Evolutionary conservation across 2,888 invertebrate genomes (phyloP).

Genomic region (Catotricha subobsoleta): DNA sequence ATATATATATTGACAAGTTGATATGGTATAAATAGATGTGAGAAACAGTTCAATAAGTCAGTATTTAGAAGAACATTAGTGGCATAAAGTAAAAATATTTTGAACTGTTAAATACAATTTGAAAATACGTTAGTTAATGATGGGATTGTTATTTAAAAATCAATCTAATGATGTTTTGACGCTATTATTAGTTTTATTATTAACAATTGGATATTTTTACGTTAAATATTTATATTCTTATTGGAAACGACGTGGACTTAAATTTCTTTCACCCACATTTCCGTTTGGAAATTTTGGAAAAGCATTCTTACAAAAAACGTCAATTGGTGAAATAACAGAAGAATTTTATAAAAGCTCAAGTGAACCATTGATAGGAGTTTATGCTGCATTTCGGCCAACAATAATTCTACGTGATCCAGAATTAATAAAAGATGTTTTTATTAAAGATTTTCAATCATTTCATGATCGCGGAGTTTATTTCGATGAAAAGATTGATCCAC

Average conservation of each 20-base stretch:
- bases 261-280: constrained; percentile 34
- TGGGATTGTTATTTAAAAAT: too few species aligned
- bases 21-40: too few species aligned
- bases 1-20: too few species aligned
- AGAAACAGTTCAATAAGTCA: too few species aligned
- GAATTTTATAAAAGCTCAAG: constrained; percentile 30
- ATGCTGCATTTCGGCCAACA: constrained; percentile 36
- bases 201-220: too few species aligned
- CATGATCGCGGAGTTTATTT: constrained; percentile 37
- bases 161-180: too few species aligned
- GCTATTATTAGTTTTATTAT: too few species aligned
- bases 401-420: constrained; percentile 38
- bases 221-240: background rate
- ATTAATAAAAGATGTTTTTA: constrained; percentile 37
- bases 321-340: constrained; percentile 37
- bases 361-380: constrained; percentile 33
- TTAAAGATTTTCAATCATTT: constrained; percentile 40
- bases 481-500: constrained; percentile 36
- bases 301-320: constrained; percentile 34
- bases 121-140: too few species aligned
- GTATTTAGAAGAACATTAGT: too few species aligned
- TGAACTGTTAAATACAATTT: too few species aligned
- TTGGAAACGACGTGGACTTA: constrained; percentile 18
- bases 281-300: constrained; percentile 38
- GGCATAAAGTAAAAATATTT: too few species aligned